phyloP scores from a whole-genome alignment of 2,113 vertebrate species.

The Corynorhinus townsendii region DNA sequence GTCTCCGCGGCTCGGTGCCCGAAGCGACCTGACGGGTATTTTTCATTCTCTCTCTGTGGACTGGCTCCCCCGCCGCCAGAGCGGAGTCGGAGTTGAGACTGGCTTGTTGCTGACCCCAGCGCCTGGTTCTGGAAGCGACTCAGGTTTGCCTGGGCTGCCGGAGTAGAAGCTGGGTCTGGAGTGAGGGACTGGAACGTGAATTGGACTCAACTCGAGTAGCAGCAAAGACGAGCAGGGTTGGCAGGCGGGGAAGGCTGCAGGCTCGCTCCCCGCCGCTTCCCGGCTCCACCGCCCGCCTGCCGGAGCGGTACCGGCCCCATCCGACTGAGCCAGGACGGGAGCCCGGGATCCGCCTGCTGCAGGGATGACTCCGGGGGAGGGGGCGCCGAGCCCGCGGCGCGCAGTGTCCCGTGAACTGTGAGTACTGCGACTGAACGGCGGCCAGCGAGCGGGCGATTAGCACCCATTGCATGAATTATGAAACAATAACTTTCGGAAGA shows the following conservation, averaged over 20 bases:
- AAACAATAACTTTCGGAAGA: slow-evolving; percentile 81
- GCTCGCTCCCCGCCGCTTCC: slow-evolving; percentile 47
- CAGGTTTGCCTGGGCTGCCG: slow-evolving; percentile 57
- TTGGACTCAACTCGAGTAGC: slow-evolving; percentile 78
- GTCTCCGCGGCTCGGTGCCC: slow-evolving; percentile 58
- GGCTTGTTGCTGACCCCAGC: slow-evolving; percentile 64
- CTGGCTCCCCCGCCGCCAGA: slow-evolving; percentile 48
- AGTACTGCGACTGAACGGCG: slow-evolving; percentile 73
- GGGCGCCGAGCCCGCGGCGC: slow-evolving; percentile 51
- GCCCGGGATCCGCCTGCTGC: slow-evolving; percentile 18
- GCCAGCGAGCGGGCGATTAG: slow-evolving; percentile 66
- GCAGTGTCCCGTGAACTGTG: slow-evolving; percentile 84
- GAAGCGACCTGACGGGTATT: slow-evolving; percentile 65
- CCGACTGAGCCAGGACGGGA: neutral
- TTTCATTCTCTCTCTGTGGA: slow-evolving; percentile 12
- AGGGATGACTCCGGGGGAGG: slow-evolving; percentile 51
- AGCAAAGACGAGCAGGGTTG: slow-evolving; percentile 58
- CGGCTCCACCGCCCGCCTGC: slow-evolving; percentile 71
- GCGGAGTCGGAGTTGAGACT: slow-evolving; percentile 75
- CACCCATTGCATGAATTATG: slow-evolving; percentile 75
- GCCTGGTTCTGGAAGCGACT: slow-evolving; percentile 74
- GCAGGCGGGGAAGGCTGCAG: slow-evolving; percentile 45
- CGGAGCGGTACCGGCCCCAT: slow-evolving; percentile 72
- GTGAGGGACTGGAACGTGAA: slow-evolving; percentile 74
- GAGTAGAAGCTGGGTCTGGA: slow-evolving; percentile 65